These are phyloP conservation scores for Otolemur crassicaudatus DNA, from an alignment of 2,797 vertebrate species.

Conservation along the genomic window DNA sequence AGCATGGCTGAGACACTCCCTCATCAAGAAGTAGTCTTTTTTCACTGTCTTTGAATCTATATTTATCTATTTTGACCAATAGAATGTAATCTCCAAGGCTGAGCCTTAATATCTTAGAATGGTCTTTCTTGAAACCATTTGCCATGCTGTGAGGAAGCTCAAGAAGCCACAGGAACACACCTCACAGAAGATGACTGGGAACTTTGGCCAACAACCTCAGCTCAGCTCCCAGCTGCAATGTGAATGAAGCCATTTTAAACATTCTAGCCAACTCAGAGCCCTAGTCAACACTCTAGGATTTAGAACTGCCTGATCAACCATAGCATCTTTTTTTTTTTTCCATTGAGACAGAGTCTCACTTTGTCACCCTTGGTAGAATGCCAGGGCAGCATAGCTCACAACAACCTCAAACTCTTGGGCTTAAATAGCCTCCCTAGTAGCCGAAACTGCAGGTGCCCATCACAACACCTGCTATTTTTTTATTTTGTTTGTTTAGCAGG, in stretches of 20 bases:
- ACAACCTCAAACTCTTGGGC: too few species aligned
- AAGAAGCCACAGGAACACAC: background rate
- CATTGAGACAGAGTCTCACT: too few species aligned
- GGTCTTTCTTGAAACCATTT: conserved; percentile 26
- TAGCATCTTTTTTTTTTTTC: background rate
- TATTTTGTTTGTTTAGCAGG: too few species aligned
- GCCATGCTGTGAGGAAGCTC: background rate
- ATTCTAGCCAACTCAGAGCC: background rate
- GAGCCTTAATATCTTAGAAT: conserved; percentile 26
- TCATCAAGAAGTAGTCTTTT: conserved; percentile 6
- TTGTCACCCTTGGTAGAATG: too few species aligned
- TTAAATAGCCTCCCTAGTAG: too few species aligned
- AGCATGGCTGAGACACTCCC: background rate
- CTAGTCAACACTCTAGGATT: background rate
- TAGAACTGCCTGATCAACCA: background rate
- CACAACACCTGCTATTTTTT: too few species aligned
- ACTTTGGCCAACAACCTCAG: background rate
- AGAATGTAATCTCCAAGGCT: background rate
- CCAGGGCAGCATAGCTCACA: too few species aligned
- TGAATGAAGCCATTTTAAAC: background rate
- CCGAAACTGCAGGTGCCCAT: too few species aligned
- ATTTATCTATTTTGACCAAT: conserved; percentile 13
- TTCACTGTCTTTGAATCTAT: conserved; percentile 4
- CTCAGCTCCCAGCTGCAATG: background rate
- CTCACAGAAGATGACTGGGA: conserved; percentile 5